These are phyloP conservation scores for Cygnus olor DNA, from an alignment of 2,797 vertebrate genomes.

Conservation along the genomic window DNA sequence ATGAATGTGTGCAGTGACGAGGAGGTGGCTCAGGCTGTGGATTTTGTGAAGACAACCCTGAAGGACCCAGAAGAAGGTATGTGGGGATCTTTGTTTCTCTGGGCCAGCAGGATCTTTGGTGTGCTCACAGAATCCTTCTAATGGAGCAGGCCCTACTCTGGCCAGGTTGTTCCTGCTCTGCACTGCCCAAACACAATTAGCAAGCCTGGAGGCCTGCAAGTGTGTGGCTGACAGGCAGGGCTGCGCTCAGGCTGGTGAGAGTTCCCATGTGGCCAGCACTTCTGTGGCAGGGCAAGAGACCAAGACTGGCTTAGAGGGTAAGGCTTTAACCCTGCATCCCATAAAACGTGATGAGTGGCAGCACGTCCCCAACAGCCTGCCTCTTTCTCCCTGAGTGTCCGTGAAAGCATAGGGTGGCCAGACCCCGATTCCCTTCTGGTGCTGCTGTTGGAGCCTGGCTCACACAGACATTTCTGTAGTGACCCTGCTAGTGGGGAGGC, in stretches of 20 bases:
- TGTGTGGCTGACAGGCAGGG: not conserved
- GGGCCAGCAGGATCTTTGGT: not conserved
- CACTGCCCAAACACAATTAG: not conserved
- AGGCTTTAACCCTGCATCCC: not conserved
- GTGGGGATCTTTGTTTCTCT: not conserved
- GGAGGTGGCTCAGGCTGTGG: constrained; percentile 81
- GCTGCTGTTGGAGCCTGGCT: not conserved
- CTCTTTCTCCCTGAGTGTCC: not conserved
- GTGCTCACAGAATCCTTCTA: not conserved
- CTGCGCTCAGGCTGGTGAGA: not conserved
- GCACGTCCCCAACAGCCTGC: not conserved
- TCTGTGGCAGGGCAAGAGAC: not conserved
- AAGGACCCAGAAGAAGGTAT: constrained; percentile 80
- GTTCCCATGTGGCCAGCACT: not conserved
- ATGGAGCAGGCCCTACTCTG: not conserved
- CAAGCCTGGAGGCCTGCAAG: not conserved
- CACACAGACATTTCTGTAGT: not conserved
- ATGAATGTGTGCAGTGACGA: constrained; percentile 89
- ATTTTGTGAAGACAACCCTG: constrained; percentile 79
- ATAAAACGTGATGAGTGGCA: not conserved
- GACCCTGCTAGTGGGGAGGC: not conserved
- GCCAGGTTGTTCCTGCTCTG: not conserved
- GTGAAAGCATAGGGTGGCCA: not conserved
- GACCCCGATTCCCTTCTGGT: not conserved
- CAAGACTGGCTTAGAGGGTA: not conserved